Evolutionary conservation across 2,113 vertebrate genomes (phyloP), one percentile per base, ranked within the genome.

Genomic region (Paramisgurnus dabryanus): DNA sequence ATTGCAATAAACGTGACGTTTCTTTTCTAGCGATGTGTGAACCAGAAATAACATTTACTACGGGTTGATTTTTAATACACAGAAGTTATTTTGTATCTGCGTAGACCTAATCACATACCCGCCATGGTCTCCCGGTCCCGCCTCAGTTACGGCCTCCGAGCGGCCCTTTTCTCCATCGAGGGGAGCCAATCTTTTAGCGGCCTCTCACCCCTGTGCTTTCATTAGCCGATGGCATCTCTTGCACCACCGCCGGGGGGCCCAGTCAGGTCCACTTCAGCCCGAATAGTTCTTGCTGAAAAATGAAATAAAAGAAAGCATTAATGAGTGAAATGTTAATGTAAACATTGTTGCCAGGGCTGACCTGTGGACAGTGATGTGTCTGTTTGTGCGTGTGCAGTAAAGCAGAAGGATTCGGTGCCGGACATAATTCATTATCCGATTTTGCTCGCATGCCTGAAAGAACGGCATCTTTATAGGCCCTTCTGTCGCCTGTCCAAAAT

Each of bases 381-480:
- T n/a, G 4, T 60, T 53, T 55, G 50, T 58, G 39, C 7, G 13
- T 58, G 53, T 58, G 53, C 34, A 69, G 49, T 47, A 77, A 67
- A 78, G 80, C 67, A 77, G 45, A 58, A 64, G 11, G 58, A 39
- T 78, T 61, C 61, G 45, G 50, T 69, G 72, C 7, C 4, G 41
- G 53, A 18, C 9, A 2, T 34, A 72, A 13, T 83, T 90, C 86
- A 87, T 89, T 90, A 88, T 85, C 79, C 81, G 82, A n/a, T 66
- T 41, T 40, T 49, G 40, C 50, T 76, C 40, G 49, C 49, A 47
- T 74, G 64, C 22, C 72, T 76, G 58, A 78, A 40, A 47, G 65
- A 18, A 68, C 66, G 13, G 58, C 58, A 75, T 75, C 41, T 75
- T 15, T 73, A 18, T 41, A 73, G n/a, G 58, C 53, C 13, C 4